Conservation (phyloP, 2,888 invertebrate species). For the Alviniconcha strummeri region DNA sequence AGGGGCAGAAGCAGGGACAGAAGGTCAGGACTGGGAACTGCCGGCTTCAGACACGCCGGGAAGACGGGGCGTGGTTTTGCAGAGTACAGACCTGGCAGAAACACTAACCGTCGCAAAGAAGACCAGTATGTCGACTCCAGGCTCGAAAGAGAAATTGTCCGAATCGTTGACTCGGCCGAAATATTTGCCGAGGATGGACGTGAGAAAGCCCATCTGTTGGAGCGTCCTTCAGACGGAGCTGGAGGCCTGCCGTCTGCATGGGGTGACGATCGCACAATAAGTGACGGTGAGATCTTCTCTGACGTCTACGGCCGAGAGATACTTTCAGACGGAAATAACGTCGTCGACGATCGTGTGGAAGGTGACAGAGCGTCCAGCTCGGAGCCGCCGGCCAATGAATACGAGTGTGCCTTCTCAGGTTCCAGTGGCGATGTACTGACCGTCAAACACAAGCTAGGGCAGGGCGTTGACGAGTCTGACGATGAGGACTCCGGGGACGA, state of each 20-base stretch:
- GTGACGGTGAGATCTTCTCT: conserved; percentile 4
- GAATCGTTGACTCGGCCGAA: not conserved
- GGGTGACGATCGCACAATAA: not conserved
- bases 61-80: too few relatives aligned
- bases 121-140: not conserved
- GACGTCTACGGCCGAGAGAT: not conserved
- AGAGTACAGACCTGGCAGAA: too few relatives aligned
- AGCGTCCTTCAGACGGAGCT: too few relatives aligned
- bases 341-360: not conserved
- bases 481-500: conserved; percentile 3
- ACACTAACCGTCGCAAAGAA: too few relatives aligned
- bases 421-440: conserved; percentile 6
- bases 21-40: too few relatives aligned
- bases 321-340: conserved; percentile 5
- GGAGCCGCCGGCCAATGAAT: not conserved
- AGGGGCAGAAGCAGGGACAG: too few relatives aligned
- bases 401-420: conserved; percentile 19
- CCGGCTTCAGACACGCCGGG: too few relatives aligned
- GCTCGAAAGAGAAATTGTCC: not conserved
- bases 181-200: not conserved
- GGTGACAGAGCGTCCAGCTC: not conserved
- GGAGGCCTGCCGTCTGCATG: too few relatives aligned
- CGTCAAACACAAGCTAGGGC: conserved; percentile 3
- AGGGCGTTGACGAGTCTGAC: conserved; percentile 17
- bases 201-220: not conserved